Conservation (phyloP, 1,140 invertebrate genomes). For the Habropoda laboriosa region DNA sequence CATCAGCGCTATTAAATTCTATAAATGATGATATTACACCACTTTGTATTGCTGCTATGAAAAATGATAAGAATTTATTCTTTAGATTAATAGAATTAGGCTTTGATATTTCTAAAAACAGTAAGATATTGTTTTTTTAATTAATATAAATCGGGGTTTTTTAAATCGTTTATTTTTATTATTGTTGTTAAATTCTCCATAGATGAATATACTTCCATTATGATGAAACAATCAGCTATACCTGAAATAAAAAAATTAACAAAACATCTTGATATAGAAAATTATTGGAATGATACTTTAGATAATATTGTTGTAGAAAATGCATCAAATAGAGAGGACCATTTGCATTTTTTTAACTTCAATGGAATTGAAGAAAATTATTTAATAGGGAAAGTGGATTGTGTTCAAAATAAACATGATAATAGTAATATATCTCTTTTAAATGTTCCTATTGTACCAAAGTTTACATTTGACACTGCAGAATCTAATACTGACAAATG, state of each 20-base stretch:
- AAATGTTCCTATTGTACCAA: background rate
- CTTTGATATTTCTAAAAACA: conserved; percentile 62
- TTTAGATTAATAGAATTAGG: conserved; percentile 70
- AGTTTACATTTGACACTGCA: background rate
- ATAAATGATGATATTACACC: conserved; percentile 74
- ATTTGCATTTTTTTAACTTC: conserved; percentile 10
- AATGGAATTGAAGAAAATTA: conserved; percentile 2
- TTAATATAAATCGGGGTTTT: no score
- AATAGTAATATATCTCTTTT: background rate
- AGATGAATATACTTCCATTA: conserved; percentile 76
- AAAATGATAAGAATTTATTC: conserved; percentile 74
- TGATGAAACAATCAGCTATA: conserved; percentile 72
- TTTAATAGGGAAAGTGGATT: background rate
- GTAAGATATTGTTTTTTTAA: conserved; percentile 58
- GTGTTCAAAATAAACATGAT: background rate
- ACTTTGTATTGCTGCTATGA: conserved; percentile 76
- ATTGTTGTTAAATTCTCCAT: conserved; percentile 25
- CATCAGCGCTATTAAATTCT: conserved; percentile 65
- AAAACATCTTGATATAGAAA: conserved; percentile 61
- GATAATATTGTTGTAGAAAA: conserved; percentile 65
- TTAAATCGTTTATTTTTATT: background rate
- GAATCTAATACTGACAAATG: background rate
- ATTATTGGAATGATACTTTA: conserved; percentile 74
- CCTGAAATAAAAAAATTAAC: conserved; percentile 70
- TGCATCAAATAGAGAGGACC: background rate